A percentile compares a stretch with the other conserved stretches of the same genome.
These are phyloP conservation scores for Microctenopoma stevenorrisi DNA, from an alignment of 2,797 vertebrate species.

Conservation along the genomic window DNA sequence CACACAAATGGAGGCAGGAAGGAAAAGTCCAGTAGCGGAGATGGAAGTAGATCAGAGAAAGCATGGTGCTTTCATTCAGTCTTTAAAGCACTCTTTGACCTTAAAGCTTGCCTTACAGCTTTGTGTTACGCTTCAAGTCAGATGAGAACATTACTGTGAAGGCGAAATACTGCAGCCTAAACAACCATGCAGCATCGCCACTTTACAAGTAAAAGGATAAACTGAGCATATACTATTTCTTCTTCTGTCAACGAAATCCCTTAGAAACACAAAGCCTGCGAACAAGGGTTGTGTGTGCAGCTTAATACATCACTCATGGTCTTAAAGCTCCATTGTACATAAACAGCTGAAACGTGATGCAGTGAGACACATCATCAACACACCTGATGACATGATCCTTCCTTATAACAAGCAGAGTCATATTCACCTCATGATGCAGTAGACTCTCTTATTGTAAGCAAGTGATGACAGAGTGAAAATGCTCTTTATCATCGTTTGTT, in stretches of 20 bases:
- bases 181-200: neutral
- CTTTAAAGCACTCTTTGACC: constrained; percentile 33
- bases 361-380: neutral
- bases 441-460: neutral
- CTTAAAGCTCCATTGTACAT: neutral
- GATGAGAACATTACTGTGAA: constrained; percentile 2
- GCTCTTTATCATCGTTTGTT: too few species aligned
- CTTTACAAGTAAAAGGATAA: neutral
- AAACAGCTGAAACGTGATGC: neutral
- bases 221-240: too few species aligned
- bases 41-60: constrained; percentile 20
- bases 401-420: neutral
- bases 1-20: constrained; percentile 15
- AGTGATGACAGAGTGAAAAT: too few species aligned
- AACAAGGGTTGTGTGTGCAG: neutral
- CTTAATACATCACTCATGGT: neutral
- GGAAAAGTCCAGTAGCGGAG: constrained; percentile 20
- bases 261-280: neutral
- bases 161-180: constrained; percentile 1
- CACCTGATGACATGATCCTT: neutral
- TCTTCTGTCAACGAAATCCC: neutral
- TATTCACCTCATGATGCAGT: neutral
- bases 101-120: constrained; percentile 13
- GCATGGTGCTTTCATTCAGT: constrained; percentile 6
- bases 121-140: neutral